Percentiles rank a stretch among this genome's conserved stretches.
Evolutionary conservation across 2,888 invertebrate species (phyloP).

Genomic region (Heteromurus nitidus): DNA sequence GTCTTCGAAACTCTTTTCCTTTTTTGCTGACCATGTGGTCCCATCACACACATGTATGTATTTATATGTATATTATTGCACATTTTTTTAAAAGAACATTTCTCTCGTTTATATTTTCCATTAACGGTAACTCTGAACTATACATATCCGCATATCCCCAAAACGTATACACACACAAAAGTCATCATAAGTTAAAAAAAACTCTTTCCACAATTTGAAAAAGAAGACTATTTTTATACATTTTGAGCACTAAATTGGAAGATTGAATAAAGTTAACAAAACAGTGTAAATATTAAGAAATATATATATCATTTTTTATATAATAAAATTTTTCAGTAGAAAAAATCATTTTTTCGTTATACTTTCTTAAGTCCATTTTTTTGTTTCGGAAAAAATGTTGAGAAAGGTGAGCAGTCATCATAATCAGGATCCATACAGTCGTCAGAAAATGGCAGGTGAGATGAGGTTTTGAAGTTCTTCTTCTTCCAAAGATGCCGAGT

Average conservation of each 20-base stretch:
- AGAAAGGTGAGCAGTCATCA: slow-evolving; percentile 48
- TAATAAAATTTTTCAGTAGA: slow-evolving; percentile 10
- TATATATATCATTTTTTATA: slow-evolving; percentile 23
- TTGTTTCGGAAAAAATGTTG: slow-evolving; percentile 25
- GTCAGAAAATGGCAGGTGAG: too few relatives aligned
- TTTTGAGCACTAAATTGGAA: background rate
- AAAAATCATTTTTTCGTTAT: slow-evolving; percentile 28
- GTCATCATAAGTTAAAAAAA: background rate
- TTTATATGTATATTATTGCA: background rate
- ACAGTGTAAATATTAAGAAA: background rate
- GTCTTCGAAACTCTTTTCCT: background rate
- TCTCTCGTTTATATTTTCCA: background rate
- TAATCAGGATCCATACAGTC: slow-evolving; percentile 26
- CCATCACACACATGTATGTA: slow-evolving; percentile 2
- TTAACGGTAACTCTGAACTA: background rate
- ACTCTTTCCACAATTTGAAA: background rate
- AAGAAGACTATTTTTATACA: background rate
- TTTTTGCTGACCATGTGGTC: slow-evolving; percentile 5
- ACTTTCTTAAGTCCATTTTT: slow-evolving; percentile 43
- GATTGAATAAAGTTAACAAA: background rate
- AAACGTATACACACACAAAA: background rate
- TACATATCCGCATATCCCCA: background rate
- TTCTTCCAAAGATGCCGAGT: background rate
- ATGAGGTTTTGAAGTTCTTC: background rate
- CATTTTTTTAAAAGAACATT: too few relatives aligned